A percentile compares a stretch with the other conserved stretches of the same genome.
phyloP scores from a whole-genome alignment of 2,797 vertebrate genomes.

The Acipenser oxyrinchus region DNA sequence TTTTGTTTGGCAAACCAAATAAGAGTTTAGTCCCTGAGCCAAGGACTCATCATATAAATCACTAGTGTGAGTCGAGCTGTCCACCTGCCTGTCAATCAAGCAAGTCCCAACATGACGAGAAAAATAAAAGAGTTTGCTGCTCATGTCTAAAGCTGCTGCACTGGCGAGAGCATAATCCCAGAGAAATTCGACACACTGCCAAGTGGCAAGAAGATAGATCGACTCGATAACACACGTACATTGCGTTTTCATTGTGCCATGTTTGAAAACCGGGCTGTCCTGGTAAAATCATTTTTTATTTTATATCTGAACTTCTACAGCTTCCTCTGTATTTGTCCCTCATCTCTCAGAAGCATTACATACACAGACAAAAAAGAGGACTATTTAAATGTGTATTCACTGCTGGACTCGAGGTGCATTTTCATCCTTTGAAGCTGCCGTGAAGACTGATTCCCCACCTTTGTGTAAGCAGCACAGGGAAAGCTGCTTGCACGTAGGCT shows the following conservation, averaged over 20 bases:
- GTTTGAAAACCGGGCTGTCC: too few relatives aligned
- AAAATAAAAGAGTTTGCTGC: conserved; percentile 28
- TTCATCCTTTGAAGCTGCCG: not conserved
- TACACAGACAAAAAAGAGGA: not conserved
- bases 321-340: not conserved
- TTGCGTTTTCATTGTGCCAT: too few relatives aligned
- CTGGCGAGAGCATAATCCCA: conserved; percentile 50
- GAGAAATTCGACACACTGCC: conserved; percentile 44
- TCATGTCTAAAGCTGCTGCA: conserved; percentile 35
- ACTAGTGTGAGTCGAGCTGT: too few relatives aligned
- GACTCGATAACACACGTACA: conserved; percentile 2
- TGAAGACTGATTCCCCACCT: not conserved
- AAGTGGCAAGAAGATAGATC: conserved; percentile 29
- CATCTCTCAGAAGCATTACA: conserved; percentile 1
- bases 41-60: not conserved
- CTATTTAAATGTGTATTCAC: too few relatives aligned
- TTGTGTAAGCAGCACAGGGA: not conserved
- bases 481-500: not conserved
- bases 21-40: too few relatives aligned
- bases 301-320: too few relatives aligned
- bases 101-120: not conserved
- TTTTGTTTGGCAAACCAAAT: too few relatives aligned
- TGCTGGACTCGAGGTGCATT: not conserved
- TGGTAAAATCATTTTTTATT: too few relatives aligned
- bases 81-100: too few relatives aligned